Base-by-base conservation (phyloP, 2,113 vertebrate genomes). In the Scophthalmus maximus region DNA sequence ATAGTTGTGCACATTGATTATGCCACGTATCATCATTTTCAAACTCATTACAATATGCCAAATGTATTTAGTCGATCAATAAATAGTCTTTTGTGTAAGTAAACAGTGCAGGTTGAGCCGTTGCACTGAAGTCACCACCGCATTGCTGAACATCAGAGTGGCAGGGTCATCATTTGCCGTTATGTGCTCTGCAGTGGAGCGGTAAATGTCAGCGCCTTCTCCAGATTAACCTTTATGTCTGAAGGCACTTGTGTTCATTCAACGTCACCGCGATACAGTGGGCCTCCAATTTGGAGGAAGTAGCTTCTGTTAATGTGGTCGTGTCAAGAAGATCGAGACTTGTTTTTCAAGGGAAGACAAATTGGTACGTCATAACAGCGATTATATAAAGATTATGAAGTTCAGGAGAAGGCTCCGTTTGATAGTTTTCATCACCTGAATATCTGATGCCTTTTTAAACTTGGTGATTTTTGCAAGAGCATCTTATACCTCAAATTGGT, bases 121-220 rank as follows among this genome's bases (percentile, higher is more conserved):
- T 17, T 40, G n/a, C 10, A n/a, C 51, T 25, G 59, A 46, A 51
- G 50, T 65, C n/a, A 27, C 36, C 59, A 67, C 27, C 40, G 18
- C 52, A 2, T 23, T n/a, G n/a, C 12, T 57, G 61, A 42, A 46
- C 46, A 9, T 67, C 62, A 8, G 30, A 70, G 61, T 40, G 47
- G 78, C 55, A 62, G 57, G 67, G 61, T 71, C 76, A 29, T 57
- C 22, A 9, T 55, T 42, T 32, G 77, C 56, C 60, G 65, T 65
- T 73, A 59, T 60, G 68, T 34, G 55, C 53, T 34, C 52, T 36
- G 61, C 62, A 68, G 58, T 6, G 17, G 53, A 69, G 73, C 30
- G 27, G 67, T 58, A 81, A 85, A 85, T 78, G 76, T 82, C 82
- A 82, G 47, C 38, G 62, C 68, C 61, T 78, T 76, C 73, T 80